phyloP scores from a whole-genome alignment of 2,888 invertebrate genomes.

The Cheilosia variabilis region DNA sequence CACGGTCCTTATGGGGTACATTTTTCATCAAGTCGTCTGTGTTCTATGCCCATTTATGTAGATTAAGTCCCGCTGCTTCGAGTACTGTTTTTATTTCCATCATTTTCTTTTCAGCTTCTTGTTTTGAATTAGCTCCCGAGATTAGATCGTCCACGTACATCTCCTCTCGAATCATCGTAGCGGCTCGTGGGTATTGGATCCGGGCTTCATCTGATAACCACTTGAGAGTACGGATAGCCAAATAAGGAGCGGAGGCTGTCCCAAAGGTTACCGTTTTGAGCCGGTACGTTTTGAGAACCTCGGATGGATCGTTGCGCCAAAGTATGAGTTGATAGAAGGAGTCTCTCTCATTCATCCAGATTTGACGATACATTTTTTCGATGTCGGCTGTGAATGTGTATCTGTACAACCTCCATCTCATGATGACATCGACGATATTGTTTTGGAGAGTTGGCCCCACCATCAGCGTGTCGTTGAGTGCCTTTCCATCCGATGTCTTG shows the following conservation, averaged over 20 bases:
- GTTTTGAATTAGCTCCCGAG: neutral
- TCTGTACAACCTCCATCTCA: conserved; percentile 12
- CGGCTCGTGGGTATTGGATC: neutral
- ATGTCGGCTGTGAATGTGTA: neutral
- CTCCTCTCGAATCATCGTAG: neutral
- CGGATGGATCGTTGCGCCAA: neutral
- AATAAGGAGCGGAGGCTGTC: neutral
- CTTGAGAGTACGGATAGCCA: neutral
- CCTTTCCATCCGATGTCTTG: conserved; percentile 52
- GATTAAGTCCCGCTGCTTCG: neutral
- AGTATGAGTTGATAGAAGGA: neutral
- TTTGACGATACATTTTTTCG: neutral
- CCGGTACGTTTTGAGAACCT: neutral
- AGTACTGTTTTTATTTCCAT: neutral
- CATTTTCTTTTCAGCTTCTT: neutral
- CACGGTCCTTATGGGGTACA: neutral
- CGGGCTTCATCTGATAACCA: neutral
- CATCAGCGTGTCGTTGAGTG: conserved; percentile 73
- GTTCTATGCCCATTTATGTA: neutral
- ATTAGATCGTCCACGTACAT: neutral
- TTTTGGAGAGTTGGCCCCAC: conserved; percentile 24
- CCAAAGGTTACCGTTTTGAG: neutral
- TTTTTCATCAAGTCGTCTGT: neutral
- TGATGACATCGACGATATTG: neutral
- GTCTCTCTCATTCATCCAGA: neutral